A percentile compares a stretch with the other conserved stretches of the same genome.
These are phyloP conservation scores for Ptilodon capucinus DNA, from an alignment of 2,888 invertebrate genomes.

Conservation along the genomic window DNA sequence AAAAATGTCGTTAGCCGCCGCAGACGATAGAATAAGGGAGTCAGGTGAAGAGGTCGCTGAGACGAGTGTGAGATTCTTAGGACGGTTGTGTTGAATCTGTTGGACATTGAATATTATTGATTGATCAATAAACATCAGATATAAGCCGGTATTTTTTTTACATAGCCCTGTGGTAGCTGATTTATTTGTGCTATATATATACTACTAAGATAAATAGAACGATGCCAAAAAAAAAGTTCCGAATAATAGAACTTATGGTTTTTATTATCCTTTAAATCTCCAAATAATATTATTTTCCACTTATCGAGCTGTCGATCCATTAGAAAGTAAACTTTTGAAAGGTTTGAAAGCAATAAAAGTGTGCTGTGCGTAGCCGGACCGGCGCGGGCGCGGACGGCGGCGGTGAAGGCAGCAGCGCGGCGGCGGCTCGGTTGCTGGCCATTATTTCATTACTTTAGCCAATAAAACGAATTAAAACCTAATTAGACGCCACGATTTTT, in stretches of 20 bases:
- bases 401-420: too few relatives aligned
- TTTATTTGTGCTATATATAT: too few relatives aligned
- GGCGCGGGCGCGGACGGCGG: too few relatives aligned
- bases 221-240: not conserved
- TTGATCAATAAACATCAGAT: too few relatives aligned
- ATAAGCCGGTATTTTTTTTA: too few relatives aligned
- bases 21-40: constrained; percentile 18
- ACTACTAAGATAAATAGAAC: too few relatives aligned
- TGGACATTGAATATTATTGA: too few relatives aligned
- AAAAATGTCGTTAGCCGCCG: constrained; percentile 62
- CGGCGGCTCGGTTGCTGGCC: constrained; percentile 50
- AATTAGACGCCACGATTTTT: constrained; percentile 81
- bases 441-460: constrained; percentile 73
- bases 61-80: not conserved
- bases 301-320: constrained; percentile 10
- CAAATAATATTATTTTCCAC: constrained; percentile 18
- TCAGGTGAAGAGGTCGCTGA: constrained; percentile 41
- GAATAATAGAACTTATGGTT: not conserved
- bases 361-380: constrained; percentile 46
- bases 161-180: too few relatives aligned
- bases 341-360: constrained; percentile 41
- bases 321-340: constrained; percentile 36
- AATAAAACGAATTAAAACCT: constrained; percentile 82
- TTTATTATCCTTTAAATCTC: constrained; percentile 5
- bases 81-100: not conserved